Evolutionary conservation across 2,888 invertebrate species (phyloP), one percentile per base, ranked within the genome.

Genomic region (Tenthredo livida): DNA sequence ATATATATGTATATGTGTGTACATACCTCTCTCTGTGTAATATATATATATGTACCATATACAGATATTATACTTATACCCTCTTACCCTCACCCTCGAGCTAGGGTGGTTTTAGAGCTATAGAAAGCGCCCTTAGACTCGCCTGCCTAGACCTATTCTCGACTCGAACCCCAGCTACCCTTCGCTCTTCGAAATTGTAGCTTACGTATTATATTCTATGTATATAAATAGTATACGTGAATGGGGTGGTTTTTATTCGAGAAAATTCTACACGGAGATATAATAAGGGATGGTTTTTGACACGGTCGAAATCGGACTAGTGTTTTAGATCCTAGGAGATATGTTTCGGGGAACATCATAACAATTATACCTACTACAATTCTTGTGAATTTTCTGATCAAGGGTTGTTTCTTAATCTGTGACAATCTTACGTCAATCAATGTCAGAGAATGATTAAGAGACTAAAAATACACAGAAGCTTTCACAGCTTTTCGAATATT

Each of bases 71-170:
- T 67, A 67, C 67, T 67, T 67, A 67, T 33, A 67, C 67, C 67
- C 67, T 33, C 12, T 17, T 67, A 15, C 67, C 29, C 77, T 33
- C 40, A 61, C 25, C 33, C 33, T 67, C 17, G 67, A 17, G 67
- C 29, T 21, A 17, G 72, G 72, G 72, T 73, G 25, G 72, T 73
- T 73, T 73, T 43, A 73, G 72, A 43, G 72, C 72, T 21, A 73
- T 73, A 73, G 37, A 72, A 72, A 72, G n/a, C 43, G 12, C 72
- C 72, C 43, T 73, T 43, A 73, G 72, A 73, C 43, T 73, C 72
- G 43, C 72, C 43, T 21, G 72, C 72, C 72, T 73, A 73, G 72
- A 73, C 43, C 43, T 21, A 73, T 73, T 73, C 72, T 43, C 2
- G 50, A 50, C 5, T 54, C 50, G 77, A 25, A 54, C 37, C 40